These are phyloP conservation scores for Sebastes baramenuke DNA, from an alignment of 2,797 vertebrate species.

Conservation along the genomic window DNA sequence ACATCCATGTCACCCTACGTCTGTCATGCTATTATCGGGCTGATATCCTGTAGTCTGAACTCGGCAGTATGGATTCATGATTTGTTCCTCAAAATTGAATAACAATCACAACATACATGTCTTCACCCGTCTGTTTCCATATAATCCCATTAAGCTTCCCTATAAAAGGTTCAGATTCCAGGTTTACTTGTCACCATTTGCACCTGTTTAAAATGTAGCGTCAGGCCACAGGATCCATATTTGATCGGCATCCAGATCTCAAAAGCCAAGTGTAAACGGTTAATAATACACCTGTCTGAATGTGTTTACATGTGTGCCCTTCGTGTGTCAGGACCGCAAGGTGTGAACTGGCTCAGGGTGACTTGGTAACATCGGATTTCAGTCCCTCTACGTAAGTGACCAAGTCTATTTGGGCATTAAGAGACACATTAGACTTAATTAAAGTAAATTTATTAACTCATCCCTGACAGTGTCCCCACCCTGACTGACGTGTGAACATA, in stretches of 20 bases:
- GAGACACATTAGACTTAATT: neutral
- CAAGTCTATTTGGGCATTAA: neutral
- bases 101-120: neutral
- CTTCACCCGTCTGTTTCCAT: neutral
- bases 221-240: neutral
- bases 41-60: neutral
- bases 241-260: neutral
- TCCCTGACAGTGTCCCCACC: neutral
- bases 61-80: neutral
- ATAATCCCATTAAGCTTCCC: neutral
- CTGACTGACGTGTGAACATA: constrained; percentile 44
- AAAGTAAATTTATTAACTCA: neutral
- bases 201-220: neutral
- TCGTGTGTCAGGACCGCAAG: neutral
- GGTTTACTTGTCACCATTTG: constrained; percentile 1
- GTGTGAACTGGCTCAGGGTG: neutral
- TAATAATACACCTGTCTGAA: neutral
- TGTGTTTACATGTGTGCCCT: neutral
- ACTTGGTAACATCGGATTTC: neutral
- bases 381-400: neutral
- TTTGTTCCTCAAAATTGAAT: neutral
- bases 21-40: neutral
- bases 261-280: neutral
- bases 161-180: constrained; percentile 5
- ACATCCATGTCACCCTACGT: neutral